Evolutionary conservation across 1,140 invertebrate species (phyloP).

Genomic region (Solenopsis invicta): DNA sequence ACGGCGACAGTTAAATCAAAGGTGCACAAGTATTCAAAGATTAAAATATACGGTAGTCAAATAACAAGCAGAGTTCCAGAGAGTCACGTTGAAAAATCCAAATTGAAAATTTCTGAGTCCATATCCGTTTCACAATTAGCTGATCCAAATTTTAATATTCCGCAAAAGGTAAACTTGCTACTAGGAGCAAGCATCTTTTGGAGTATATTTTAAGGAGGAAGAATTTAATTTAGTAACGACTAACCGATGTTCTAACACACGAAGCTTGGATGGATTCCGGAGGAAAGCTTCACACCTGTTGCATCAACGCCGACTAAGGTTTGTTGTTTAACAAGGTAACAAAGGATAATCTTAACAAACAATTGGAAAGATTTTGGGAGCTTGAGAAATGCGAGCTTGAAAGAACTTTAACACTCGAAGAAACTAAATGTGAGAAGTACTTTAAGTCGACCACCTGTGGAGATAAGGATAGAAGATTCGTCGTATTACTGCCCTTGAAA

Average conservation of each 20-base stretch:
- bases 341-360: not conserved
- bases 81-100: not conserved
- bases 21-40: not conserved
- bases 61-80: not conserved
- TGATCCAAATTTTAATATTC: not conserved
- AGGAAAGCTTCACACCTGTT: not conserved
- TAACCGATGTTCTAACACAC: constrained; percentile 17
- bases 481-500: constrained; percentile 1
- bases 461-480: not conserved
- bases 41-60: not conserved
- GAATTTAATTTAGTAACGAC: not conserved
- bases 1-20: not conserved
- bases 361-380: constrained; percentile 26
- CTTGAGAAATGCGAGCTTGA: not conserved
- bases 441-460: constrained; percentile 14
- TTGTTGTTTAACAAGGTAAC: not conserved
- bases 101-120: not conserved
- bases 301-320: not conserved
- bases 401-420: not conserved
- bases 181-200: not conserved
- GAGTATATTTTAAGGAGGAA: not conserved
- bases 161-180: not conserved
- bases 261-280: constrained; percentile 12
- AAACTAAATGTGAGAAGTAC: not conserved
- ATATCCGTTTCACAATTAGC: not conserved